Evolutionary conservation across 2,797 vertebrate genomes (phyloP), one percentile per base, ranked within the genome.

Genomic region (Kryptolebias ocellatus): DNA sequence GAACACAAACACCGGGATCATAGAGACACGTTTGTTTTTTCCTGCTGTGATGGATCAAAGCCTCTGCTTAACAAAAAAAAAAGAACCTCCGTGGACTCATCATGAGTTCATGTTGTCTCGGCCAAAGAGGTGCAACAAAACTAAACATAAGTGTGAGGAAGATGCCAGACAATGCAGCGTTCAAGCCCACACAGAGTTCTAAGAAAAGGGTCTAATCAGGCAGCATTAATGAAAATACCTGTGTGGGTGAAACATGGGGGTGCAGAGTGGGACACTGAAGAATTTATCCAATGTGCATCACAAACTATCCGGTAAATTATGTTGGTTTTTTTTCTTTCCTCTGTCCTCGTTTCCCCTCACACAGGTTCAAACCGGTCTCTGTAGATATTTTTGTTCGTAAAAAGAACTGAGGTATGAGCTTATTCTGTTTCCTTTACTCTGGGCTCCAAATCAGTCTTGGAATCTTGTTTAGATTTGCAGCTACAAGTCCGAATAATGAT

Each of bases 181-280:
- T 4, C 4, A 28, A 5, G 63, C 60, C 65, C 64, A 75, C 74
- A 2, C 39, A 2, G 44, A 53, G 55, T 31, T 67, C 59, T 28
- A 49, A 67, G 58, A 47, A 18, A 51, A 64, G 31, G 10, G 2
- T 67, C 49, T 66, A 54, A 73, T 67, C 69, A 72, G 53, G 60
- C 29, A 10, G 29, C 51, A 2, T 29, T 10, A 66, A 64, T 56
- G 70, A 57, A 69, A 76, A 52, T 55, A 57, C 59, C 53, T 52
- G 61, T 44, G 69, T 60, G 64, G 66, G 66, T 55, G 64, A 11
- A 62, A 60, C 14, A 27, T 14, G 27, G 58, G 45, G 65, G 49
- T 42, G 31, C 44, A 20, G 34, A 62, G 64, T 62, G 53, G 59
- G 53, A 28, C 45, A 39, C 1, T 37, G 46, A 17, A 67, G 28